These are phyloP conservation scores for Urocyon cinereoargenteus DNA, from an alignment of 2,797 vertebrate genomes.

Conservation along the genomic window DNA sequence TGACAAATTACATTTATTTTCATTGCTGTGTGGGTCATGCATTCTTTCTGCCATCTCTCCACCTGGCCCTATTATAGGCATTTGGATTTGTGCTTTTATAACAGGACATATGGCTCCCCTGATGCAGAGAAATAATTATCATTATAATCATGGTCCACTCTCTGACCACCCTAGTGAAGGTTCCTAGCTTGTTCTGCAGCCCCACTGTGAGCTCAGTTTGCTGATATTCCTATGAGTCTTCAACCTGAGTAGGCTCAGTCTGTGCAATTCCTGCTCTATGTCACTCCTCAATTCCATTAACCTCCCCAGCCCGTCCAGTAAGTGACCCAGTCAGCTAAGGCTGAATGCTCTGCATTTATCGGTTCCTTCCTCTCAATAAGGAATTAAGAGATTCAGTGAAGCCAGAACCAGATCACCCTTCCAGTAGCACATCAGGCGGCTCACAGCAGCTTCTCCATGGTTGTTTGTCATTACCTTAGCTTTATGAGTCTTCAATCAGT, in stretches of 20 bases:
- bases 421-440: neutral
- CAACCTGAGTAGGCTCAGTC: neutral
- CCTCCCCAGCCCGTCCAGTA: neutral
- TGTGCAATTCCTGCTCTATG: neutral
- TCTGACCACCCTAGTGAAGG: neutral
- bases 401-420: neutral
- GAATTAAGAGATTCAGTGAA: slow-evolving; percentile 9
- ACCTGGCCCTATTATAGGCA: neutral
- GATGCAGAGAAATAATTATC: neutral
- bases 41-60: neutral
- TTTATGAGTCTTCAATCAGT: slow-evolving; percentile 76
- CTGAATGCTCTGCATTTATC: neutral
- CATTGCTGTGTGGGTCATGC: neutral
- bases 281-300: neutral
- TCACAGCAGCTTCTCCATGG: neutral
- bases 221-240: neutral
- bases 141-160: neutral
- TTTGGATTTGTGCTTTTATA: slow-evolving; percentile 40
- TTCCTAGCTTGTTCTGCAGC: neutral
- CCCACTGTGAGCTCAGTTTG: neutral
- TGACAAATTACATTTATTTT: neutral
- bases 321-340: neutral
- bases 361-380: slow-evolving; percentile 37
- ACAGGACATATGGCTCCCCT: neutral
- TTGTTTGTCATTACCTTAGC: slow-evolving; percentile 57